These are phyloP conservation scores for Sturmia bella DNA, from an alignment of 2,888 invertebrate species.

Conservation along the genomic window DNA sequence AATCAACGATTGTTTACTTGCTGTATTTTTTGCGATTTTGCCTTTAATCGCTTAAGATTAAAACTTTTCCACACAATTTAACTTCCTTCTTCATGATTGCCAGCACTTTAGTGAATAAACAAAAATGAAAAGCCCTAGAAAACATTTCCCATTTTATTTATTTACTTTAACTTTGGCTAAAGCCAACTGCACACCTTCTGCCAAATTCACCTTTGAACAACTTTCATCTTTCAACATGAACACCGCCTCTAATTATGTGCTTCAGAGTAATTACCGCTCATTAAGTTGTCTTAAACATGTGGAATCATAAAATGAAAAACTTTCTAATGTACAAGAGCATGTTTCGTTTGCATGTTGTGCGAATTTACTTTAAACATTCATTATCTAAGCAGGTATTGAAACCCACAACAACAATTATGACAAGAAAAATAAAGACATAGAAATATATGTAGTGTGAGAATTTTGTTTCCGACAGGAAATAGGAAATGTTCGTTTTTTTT, in stretches of 20 bases:
- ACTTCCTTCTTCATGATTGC: not conserved
- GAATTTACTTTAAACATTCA: constrained; percentile 56
- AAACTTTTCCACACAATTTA: constrained; percentile 37
- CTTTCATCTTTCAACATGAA: constrained; percentile 56
- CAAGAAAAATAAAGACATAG: constrained; percentile 7
- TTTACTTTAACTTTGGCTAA: constrained; percentile 21
- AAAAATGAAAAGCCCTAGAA: constrained; percentile 18
- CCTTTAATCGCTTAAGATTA: not conserved
- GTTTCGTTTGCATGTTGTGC: constrained; percentile 4
- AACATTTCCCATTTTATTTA: constrained; percentile 35
- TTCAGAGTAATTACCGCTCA: constrained; percentile 73
- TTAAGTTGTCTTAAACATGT: constrained; percentile 72
- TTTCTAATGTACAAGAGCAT: not conserved
- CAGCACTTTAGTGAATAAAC: too few species aligned
- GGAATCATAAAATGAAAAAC: constrained; percentile 30
- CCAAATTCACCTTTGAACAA: constrained; percentile 12
- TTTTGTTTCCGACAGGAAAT: not conserved
- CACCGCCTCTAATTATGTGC: constrained; percentile 68
- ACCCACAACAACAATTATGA: not conserved
- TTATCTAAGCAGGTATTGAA: constrained; percentile 45
- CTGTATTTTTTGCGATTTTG: too few species aligned
- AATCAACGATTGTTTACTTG: too few species aligned
- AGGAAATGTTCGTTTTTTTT: constrained; percentile 8
- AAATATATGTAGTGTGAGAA: constrained; percentile 24
- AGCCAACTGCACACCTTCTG: not conserved